Evolutionary conservation across 2,797 vertebrate genomes (phyloP).

Genomic region (Sebastes alutus): DNA sequence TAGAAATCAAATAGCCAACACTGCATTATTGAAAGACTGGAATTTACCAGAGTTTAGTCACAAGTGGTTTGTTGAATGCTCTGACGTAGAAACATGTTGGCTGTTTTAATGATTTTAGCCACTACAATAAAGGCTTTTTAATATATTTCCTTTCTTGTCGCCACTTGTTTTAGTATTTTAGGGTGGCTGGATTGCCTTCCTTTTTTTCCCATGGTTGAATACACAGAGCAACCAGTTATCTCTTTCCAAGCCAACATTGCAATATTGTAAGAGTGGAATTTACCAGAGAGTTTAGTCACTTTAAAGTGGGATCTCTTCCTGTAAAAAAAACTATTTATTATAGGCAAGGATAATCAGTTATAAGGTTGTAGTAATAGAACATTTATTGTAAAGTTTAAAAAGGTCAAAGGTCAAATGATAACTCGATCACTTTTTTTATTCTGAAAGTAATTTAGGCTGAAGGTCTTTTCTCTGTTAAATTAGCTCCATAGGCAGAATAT

Average conservation of each 20-base stretch:
- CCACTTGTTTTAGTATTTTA: no score
- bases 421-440: not conserved
- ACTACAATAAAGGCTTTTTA: no score
- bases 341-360: not conserved
- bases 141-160: no score
- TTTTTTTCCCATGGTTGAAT: no score
- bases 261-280: conserved; percentile 32
- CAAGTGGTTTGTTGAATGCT: not conserved
- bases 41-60: conserved; percentile 20
- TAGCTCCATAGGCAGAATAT: not conserved
- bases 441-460: not conserved
- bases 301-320: not conserved
- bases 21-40: conserved; percentile 24
- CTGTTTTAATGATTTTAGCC: no score
- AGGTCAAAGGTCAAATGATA: not conserved
- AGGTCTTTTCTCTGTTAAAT: not conserved
- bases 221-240: no score
- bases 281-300: not conserved
- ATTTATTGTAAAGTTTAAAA: not conserved
- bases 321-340: not conserved
- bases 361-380: not conserved
- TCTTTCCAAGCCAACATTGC: not conserved
- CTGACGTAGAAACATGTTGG: no score
- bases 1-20: conserved; percentile 37
- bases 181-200: no score